phyloP scores from a whole-genome alignment of 2,113 vertebrate genomes.

The Brachirus orientalis region DNA sequence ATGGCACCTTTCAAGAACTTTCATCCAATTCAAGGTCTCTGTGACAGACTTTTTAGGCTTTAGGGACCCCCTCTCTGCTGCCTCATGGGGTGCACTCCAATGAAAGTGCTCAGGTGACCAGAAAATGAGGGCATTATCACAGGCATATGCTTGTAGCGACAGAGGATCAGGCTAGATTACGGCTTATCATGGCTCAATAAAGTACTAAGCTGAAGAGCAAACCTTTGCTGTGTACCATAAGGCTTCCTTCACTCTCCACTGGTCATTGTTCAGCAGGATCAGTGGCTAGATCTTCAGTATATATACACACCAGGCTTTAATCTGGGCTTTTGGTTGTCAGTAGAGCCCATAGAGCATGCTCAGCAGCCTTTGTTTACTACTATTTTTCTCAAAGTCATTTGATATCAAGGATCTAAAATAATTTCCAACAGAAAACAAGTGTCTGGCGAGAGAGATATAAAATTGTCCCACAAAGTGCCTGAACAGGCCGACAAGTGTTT shows the following conservation, averaged over 20 bases:
- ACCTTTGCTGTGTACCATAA: constrained; percentile 65
- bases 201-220: constrained; percentile 73
- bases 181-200: constrained; percentile 73
- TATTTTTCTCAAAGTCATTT: constrained; percentile 13
- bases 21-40: constrained; percentile 55
- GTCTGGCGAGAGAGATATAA: constrained; percentile 55
- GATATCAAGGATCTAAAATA: constrained; percentile 24
- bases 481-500: constrained; percentile 71
- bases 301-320: constrained; percentile 53
- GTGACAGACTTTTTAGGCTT: constrained; percentile 54
- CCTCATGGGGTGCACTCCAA: constrained; percentile 52
- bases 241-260: constrained; percentile 61
- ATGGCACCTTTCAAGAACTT: constrained; percentile 59
- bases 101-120: constrained; percentile 83
- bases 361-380: constrained; percentile 30
- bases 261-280: constrained; percentile 72
- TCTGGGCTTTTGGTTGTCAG: constrained; percentile 45
- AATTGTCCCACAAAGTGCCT: constrained; percentile 64
- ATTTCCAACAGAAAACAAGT: background rate
- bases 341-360: constrained; percentile 15
- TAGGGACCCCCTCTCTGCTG: constrained; percentile 58
- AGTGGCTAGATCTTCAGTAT: constrained; percentile 51
- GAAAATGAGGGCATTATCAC: constrained; percentile 82
- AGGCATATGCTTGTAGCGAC: constrained; percentile 77
- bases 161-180: constrained; percentile 80